phyloP scores from a whole-genome alignment of 2,797 vertebrate genomes.

The Myotis planiceps region DNA sequence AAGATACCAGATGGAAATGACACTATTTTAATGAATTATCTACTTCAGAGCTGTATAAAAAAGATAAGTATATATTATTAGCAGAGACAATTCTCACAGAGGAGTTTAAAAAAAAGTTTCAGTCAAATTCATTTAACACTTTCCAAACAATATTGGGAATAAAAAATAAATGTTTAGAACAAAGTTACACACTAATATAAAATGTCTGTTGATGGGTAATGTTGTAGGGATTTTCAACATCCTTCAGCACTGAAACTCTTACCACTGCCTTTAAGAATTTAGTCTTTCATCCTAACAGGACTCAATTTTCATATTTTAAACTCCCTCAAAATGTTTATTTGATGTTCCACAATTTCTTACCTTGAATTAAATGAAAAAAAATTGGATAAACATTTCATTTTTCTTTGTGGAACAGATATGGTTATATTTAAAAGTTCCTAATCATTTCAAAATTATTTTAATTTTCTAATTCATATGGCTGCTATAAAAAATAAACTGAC shows the following conservation, averaged over 20 bases:
- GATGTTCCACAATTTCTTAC: not conserved
- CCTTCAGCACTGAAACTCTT: not conserved
- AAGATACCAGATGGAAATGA: not conserved
- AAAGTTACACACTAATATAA: not conserved
- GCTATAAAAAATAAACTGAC: not conserved
- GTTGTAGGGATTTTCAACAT: not conserved
- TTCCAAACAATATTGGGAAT: not conserved
- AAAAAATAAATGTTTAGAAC: not conserved
- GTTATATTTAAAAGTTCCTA: not conserved
- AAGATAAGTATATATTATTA: not conserved
- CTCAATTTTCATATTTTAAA: not conserved
- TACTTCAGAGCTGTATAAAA: not conserved
- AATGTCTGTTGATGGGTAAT: not conserved
- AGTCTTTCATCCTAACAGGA: not conserved
- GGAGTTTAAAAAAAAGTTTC: not conserved
- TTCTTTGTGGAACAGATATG: not conserved
- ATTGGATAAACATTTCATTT: not conserved
- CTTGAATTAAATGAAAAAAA: not conserved
- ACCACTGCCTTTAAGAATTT: not conserved
- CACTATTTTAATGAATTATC: not conserved
- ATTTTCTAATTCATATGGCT: not conserved
- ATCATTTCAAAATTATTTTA: constrained; percentile 32
- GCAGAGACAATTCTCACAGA: not conserved
- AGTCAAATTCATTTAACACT: not conserved
- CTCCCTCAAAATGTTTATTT: not conserved